Conservation (phyloP, 1,140 invertebrate genomes). For the Lepidostoma basale region DNA sequence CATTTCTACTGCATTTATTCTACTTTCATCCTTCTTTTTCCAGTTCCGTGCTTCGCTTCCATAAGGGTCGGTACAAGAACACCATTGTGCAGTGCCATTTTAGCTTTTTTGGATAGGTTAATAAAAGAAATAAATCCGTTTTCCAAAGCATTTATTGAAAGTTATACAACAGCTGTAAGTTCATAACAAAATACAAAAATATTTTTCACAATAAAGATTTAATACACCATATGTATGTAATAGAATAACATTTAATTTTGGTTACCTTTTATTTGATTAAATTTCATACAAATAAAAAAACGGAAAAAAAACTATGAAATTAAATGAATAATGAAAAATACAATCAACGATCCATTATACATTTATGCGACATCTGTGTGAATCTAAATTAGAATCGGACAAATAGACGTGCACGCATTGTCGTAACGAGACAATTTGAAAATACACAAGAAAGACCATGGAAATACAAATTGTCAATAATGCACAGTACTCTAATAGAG, state of each 20-base stretch:
- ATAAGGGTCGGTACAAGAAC: too few species aligned
- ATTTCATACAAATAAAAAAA: not conserved
- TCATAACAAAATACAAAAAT: not conserved
- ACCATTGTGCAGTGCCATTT: too few species aligned
- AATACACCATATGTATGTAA: not conserved
- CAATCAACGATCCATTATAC: not conserved
- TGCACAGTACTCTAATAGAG: not conserved
- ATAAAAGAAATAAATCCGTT: not conserved
- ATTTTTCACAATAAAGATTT: not conserved
- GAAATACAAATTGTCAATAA: constrained; percentile 12
- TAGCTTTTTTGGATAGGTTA: not conserved
- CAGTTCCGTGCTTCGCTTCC: too few species aligned
- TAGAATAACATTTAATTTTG: not conserved
- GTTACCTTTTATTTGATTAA: not conserved
- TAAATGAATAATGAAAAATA: constrained; percentile 18
- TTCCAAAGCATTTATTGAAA: constrained; percentile 20
- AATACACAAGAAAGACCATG: not conserved
- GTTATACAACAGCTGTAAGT: not conserved
- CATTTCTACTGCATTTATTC: not conserved
- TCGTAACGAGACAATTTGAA: constrained; percentile 17
- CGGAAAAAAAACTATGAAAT: constrained; percentile 6
- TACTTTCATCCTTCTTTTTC: too few species aligned
- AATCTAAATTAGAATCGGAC: not conserved
- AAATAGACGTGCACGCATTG: constrained; percentile 1
- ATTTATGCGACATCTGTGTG: not conserved